Conservation (phyloP, 2,113 vertebrate genomes). For the Campylorhamphus procurvoides region DNA sequence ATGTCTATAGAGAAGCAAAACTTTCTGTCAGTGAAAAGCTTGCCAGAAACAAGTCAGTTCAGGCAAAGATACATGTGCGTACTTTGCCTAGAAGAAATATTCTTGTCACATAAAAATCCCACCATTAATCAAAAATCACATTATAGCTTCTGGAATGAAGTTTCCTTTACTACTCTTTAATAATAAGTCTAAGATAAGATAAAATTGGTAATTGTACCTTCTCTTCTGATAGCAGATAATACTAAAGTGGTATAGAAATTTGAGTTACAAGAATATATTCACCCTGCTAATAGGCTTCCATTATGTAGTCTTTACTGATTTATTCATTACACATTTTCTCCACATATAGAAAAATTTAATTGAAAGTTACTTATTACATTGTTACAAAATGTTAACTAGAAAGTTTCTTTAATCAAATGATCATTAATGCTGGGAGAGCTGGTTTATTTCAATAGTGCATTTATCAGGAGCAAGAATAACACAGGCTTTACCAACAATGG, state of each 20-base stretch:
- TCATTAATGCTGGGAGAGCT: constrained; percentile 40
- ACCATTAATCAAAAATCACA: constrained; percentile 87
- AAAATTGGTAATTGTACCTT: constrained; percentile 84
- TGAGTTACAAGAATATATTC: constrained; percentile 82
- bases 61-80: constrained; percentile 65
- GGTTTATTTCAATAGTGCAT: constrained; percentile 51
- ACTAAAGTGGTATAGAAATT: constrained; percentile 81
- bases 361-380: constrained; percentile 80
- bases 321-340: constrained; percentile 77
- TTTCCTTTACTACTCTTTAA: constrained; percentile 81
- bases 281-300: constrained; percentile 81
- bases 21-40: constrained; percentile 8
- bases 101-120: constrained; percentile 86
- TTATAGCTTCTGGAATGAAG: constrained; percentile 81
- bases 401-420: constrained; percentile 74
- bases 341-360: constrained; percentile 80
- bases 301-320: constrained; percentile 79
- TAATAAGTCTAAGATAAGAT: constrained; percentile 83
- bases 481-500: constrained; percentile 2
- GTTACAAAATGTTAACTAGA: constrained; percentile 71
- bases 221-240: constrained; percentile 83
- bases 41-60: constrained; percentile 75
- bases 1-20: constrained; percentile 23
- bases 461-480: constrained; percentile 45
- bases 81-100: constrained; percentile 80